A percentile compares a stretch with the other conserved stretches of the same genome.
Evolutionary conservation across 1,140 invertebrate species (phyloP).

Genomic region (Caenorhabditis remanei): DNA sequence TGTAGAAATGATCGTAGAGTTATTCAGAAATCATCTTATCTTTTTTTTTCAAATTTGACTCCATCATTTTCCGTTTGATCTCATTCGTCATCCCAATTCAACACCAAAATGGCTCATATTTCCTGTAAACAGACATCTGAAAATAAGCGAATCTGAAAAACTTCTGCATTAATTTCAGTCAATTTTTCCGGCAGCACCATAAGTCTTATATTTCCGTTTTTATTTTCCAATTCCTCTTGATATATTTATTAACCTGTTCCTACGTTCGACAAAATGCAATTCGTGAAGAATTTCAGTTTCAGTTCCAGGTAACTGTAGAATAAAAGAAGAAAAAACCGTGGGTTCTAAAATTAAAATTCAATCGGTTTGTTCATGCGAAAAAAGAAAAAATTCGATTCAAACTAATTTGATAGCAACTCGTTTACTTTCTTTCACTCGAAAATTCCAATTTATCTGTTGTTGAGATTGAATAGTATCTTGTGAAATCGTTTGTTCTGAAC

Average conservation of each 20-base stretch:
- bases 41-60: neutral
- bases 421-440: too few species aligned
- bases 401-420: too few species aligned
- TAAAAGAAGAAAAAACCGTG: too few species aligned
- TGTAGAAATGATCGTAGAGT: too few species aligned
- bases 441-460: too few species aligned
- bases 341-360: too few species aligned
- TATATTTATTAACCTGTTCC: neutral
- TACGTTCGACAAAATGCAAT: neutral
- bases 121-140: constrained; percentile 5
- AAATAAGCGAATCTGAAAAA: neutral
- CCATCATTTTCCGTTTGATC: neutral
- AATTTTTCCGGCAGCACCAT: neutral
- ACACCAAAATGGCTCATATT: constrained; percentile 6
- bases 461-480: too few species aligned
- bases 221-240: neutral
- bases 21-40: too few species aligned
- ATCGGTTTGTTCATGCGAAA: too few species aligned
- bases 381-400: too few species aligned
- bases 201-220: neutral
- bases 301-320: neutral
- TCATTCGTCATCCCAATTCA: neutral
- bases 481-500: too few species aligned
- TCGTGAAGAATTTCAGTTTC: neutral
- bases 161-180: neutral